These are phyloP conservation scores for Aporophyla lueneburgensis DNA, from an alignment of 2,888 invertebrate genomes.

Conservation along the genomic window DNA sequence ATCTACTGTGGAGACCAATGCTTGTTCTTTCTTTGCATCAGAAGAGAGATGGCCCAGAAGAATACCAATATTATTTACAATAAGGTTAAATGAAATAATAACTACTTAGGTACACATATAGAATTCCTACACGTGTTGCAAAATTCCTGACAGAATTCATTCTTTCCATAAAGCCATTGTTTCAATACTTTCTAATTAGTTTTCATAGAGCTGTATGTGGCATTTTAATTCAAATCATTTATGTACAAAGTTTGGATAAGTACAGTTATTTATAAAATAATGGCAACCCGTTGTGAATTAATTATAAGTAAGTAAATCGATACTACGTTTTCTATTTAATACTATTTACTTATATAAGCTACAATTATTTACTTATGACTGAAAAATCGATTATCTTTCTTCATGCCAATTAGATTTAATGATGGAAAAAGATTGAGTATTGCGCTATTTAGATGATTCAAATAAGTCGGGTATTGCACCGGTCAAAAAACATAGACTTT, in stretches of 20 bases:
- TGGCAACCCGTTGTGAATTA: slow-evolving; percentile 20
- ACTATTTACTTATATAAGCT: slow-evolving; percentile 20
- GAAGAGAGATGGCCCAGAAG: neutral
- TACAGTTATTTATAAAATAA: slow-evolving; percentile 46
- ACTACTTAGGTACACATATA: neutral
- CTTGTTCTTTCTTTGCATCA: neutral
- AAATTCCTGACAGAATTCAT: slow-evolving; percentile 16
- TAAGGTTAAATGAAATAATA: neutral
- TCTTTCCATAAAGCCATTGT: slow-evolving; percentile 22
- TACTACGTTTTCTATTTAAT: slow-evolving; percentile 22
- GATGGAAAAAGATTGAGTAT: slow-evolving; percentile 7
- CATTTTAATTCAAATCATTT: slow-evolving; percentile 46
- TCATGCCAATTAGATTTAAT: slow-evolving; percentile 34
- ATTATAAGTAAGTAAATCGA: slow-evolving; percentile 4
- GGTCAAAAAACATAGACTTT: neutral
- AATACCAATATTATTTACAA: neutral
- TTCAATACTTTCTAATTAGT: neutral
- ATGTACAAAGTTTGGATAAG: slow-evolving; percentile 13
- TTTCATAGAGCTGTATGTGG: neutral
- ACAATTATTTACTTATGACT: slow-evolving; percentile 27
- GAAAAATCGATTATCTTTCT: slow-evolving; percentile 30
- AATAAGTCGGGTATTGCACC: neutral
- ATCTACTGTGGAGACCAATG: neutral
- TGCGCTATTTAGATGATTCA: slow-evolving; percentile 1
- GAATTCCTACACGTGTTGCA: slow-evolving; percentile 31